A percentile compares a stretch with the other conserved stretches of the same genome.
Conservation (phyloP, 2,113 vertebrate genomes). For the Ceyx margarethae region DNA sequence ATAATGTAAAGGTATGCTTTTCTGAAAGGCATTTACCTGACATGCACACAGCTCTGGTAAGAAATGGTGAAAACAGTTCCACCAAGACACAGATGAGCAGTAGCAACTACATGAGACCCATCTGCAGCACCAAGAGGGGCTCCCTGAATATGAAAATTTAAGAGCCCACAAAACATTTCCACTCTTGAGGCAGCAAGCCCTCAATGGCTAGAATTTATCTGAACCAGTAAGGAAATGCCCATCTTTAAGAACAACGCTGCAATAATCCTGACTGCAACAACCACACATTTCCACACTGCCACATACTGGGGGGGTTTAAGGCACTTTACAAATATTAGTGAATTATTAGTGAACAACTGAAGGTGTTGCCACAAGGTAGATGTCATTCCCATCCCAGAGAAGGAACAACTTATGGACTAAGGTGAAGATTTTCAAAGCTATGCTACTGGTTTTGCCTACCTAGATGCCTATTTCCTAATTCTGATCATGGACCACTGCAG, state of each 20-base stretch:
- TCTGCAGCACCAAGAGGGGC: background rate
- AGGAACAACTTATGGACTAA: background rate
- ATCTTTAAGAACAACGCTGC: background rate
- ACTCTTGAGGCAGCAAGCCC: background rate
- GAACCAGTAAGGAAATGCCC: background rate
- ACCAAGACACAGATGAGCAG: background rate
- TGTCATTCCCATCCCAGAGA: background rate
- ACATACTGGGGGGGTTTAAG: slow-evolving; percentile 22
- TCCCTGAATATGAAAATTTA: background rate
- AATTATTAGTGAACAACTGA: background rate
- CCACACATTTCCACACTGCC: slow-evolving; percentile 36
- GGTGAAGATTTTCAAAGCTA: background rate
- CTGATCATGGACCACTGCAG: background rate
- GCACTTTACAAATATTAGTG: background rate
- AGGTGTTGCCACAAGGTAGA: background rate
- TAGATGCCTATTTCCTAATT: background rate
- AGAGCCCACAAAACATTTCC: background rate
- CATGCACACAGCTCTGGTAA: background rate
- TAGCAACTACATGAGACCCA: background rate
- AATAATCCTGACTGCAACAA: background rate
- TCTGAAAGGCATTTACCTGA: background rate
- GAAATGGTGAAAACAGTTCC: background rate
- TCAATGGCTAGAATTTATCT: background rate
- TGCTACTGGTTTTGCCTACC: background rate
- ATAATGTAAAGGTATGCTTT: background rate